Conservation (phyloP, 2,797 vertebrate genomes). For the Monodelphis domestica region DNA sequence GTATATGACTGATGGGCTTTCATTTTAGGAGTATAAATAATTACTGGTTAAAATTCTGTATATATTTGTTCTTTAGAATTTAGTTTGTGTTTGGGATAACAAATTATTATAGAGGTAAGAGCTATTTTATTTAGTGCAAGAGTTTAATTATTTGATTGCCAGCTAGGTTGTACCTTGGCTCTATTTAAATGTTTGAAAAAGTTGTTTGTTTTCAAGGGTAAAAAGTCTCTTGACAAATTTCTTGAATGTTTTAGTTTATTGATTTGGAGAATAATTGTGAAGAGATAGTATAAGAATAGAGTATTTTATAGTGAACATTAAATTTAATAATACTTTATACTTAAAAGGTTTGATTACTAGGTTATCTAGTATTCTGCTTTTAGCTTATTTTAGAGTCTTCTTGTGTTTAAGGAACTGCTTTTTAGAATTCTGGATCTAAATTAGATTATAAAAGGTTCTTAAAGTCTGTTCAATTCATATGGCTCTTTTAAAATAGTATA, state of each 20-base stretch:
- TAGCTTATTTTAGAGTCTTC: conserved; percentile 42
- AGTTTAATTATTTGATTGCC: conserved; percentile 19
- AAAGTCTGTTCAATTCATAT: conserved; percentile 53
- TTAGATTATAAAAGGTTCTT: conserved; percentile 19
- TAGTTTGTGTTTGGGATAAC: conserved; percentile 44
- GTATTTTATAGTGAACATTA: conserved; percentile 7
- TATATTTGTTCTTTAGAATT: conserved; percentile 43
- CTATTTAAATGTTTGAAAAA: background rate
- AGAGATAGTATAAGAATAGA: conserved; percentile 36
- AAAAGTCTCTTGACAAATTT: conserved; percentile 7
- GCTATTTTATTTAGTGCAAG: conserved; percentile 21
- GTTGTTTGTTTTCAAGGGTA: background rate
- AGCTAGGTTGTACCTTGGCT: conserved; percentile 22
- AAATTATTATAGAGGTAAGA: conserved; percentile 37
- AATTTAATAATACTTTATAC: conserved; percentile 58
- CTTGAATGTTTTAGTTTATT: conserved; percentile 48
- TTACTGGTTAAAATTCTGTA: conserved; percentile 35
- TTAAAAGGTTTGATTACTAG: conserved; percentile 22
- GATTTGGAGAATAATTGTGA: conserved; percentile 40
- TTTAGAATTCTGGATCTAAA: conserved; percentile 29
- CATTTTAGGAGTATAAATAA: conserved; percentile 46
- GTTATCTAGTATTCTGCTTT: conserved; percentile 39
- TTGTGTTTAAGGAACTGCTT: conserved; percentile 37
- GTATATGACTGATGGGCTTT: conserved; percentile 58
- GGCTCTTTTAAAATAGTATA: conserved; percentile 16